Conservation (phyloP, 2,113 vertebrate species). For the Rallus limicola region DNA sequence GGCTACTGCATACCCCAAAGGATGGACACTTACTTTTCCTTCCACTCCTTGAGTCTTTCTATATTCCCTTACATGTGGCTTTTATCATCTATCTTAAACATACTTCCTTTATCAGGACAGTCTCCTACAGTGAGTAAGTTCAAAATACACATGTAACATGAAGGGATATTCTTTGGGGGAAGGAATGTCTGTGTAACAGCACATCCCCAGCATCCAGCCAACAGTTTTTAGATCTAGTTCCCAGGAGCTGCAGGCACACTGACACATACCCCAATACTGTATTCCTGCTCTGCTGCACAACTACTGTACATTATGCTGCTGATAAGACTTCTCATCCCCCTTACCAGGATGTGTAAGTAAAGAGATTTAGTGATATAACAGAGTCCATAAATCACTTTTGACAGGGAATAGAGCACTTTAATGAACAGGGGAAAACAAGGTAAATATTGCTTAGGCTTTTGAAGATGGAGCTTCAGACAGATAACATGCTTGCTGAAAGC, state of each 20-base stretch:
- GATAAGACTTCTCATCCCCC: not conserved
- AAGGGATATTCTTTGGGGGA: too few relatives aligned
- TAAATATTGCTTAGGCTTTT: not conserved
- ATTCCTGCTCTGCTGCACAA: not conserved
- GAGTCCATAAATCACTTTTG: not conserved
- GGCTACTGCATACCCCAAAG: not conserved
- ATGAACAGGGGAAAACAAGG: not conserved
- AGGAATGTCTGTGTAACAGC: not conserved
- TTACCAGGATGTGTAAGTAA: not conserved
- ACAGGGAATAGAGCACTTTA: not conserved
- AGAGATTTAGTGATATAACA: not conserved
- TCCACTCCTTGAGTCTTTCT: not conserved
- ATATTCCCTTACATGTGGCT: not conserved
- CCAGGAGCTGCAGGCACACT: accelerated
- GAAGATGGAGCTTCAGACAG: not conserved
- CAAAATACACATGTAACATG: accelerated
- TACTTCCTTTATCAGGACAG: not conserved
- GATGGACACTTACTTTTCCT: not conserved
- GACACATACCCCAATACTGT: not conserved
- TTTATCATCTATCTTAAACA: not conserved
- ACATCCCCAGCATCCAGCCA: not conserved
- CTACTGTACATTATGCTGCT: not conserved
- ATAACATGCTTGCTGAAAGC: not conserved
- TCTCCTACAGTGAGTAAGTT: not conserved
- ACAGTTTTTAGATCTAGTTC: not conserved